Base-by-base conservation (phyloP, 2,888 invertebrate species). In the Tanytarsus gracilentus region DNA sequence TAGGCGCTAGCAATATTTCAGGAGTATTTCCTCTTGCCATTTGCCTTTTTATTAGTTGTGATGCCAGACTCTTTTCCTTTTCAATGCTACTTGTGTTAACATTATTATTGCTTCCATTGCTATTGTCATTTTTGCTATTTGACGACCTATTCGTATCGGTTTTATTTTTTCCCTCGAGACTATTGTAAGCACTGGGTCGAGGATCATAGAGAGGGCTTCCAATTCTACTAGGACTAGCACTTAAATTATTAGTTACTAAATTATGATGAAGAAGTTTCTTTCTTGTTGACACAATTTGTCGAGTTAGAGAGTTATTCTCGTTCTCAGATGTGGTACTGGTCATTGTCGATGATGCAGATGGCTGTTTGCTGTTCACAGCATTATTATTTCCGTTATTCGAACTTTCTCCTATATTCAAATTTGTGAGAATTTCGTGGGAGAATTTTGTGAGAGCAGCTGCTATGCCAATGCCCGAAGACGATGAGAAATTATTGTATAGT, bases 1-100 rank as follows among this genome's bases (percentile, higher is more conserved):
- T 82, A 14, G 90, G 89, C 1, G 88, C 84, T 23, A 90, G 72
- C 29, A 90, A 73, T 33, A 90, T 83, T 75, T 90, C 89, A 0
- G 88, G 86, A 0, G 88, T 87, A 64, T 86, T 79, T 53, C 84
- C 82, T 51, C 82, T 73, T 55, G 77, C 76, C 62, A 72, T 70
- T 52, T 74, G 72, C 59, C 75, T 73, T n/a, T 67, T 66, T 5
- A 64, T 62, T 25, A 64, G 62, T 52, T 67, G 60, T n/a, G 60
- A 60, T 18, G 60, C 60, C 3, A 60, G 26, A 36, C 21, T 60
- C 16, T 49, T 50, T n/a, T 60, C 60, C 5, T 60, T 60, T 21
- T 60, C 60, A 4, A 50, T 60, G 23, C 58, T 58, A 44, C 21
- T 58, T n/a, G 60, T 60, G 14, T 50, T 60, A 6, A 36, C 36